Percentiles rank a stretch among this genome's conserved stretches.
phyloP scores from a whole-genome alignment of 2,888 invertebrate species.

The Hirtodrosophila trivittata region DNA sequence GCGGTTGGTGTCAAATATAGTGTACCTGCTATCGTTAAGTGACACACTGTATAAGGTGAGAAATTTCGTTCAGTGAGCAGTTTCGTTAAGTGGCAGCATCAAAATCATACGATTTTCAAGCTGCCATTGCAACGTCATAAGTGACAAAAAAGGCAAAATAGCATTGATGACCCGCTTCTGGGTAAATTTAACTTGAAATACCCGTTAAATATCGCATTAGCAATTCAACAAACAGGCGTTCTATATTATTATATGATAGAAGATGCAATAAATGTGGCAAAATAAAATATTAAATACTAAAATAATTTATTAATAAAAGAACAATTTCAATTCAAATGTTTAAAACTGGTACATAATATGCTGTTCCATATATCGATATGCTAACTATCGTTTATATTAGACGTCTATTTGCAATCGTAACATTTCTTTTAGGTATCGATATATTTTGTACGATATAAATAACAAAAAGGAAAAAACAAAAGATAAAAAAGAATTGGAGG shows the following conservation, averaged over 20 bases:
- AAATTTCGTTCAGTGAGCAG: slow-evolving; percentile 1
- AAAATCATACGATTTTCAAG: slow-evolving; percentile 41
- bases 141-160: neutral
- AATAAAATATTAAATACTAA: too few species aligned
- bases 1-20: too few species aligned
- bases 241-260: too few species aligned
- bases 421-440: slow-evolving; percentile 28
- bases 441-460: slow-evolving; percentile 20
- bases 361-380: neutral
- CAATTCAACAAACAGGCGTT: too few species aligned
- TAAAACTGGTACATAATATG: too few species aligned
- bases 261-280: too few species aligned
- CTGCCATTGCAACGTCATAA: slow-evolving; percentile 9
- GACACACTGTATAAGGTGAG: neutral
- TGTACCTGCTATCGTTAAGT: too few species aligned
- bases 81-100: slow-evolving; percentile 37
- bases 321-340: too few species aligned
- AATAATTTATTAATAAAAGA: too few species aligned
- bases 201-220: too few species aligned
- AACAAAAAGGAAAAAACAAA: slow-evolving; percentile 35
- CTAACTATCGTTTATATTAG: neutral
- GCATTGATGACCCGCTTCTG: neutral
- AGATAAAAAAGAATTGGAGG: slow-evolving; percentile 25
- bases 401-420: neutral
- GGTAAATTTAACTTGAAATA: too few species aligned